Conservation (phyloP, 2,797 vertebrate species). For the Petrocephalus schoutedeni region DNA sequence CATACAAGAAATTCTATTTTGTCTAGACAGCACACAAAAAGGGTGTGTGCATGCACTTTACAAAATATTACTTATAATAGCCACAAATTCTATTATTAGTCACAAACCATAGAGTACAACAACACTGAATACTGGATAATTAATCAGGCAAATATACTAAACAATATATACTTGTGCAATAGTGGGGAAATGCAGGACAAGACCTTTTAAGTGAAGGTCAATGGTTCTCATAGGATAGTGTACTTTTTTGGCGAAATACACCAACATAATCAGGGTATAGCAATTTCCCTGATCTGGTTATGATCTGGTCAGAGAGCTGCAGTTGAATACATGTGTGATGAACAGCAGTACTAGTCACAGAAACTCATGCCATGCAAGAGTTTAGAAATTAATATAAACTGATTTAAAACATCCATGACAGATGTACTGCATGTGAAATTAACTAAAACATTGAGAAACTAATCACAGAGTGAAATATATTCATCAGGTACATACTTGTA, state of each 20-base stretch:
- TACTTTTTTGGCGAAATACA: constrained; percentile 15
- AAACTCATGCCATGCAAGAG: neutral
- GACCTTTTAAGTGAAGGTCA: constrained; percentile 7
- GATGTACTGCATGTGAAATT: neutral
- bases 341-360: neutral
- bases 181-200: neutral
- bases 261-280: constrained; percentile 12
- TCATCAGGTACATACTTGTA: neutral
- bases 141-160: neutral
- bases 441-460: neutral
- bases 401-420: neutral
- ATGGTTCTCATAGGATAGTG: neutral
- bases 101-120: neutral
- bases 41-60: neutral
- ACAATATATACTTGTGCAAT: neutral
- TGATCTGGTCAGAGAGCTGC: neutral
- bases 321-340: neutral
- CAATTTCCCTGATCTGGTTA: constrained; percentile 8
- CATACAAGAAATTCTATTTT: neutral
- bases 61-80: neutral
- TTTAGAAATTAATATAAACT: neutral
- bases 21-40: constrained; percentile 4
- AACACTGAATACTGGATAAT: neutral
- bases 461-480: neutral
- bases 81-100: neutral